These are phyloP conservation scores for Ceyx margarethae DNA, from an alignment of 2,113 vertebrate species.

Conservation along the genomic window DNA sequence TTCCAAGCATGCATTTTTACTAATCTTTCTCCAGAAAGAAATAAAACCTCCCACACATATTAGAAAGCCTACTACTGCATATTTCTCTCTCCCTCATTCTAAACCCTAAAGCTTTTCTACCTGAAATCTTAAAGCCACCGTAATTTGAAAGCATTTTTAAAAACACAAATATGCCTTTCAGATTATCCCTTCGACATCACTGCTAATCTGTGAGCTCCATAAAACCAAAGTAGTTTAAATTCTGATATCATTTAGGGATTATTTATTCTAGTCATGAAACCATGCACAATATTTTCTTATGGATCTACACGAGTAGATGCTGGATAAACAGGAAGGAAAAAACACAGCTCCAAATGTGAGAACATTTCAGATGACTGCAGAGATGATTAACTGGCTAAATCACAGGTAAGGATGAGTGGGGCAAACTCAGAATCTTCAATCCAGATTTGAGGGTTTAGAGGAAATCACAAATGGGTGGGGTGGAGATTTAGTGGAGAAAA, in stretches of 20 bases:
- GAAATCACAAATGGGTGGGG: constrained; percentile 6
- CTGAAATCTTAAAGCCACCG: neutral
- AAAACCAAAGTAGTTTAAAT: neutral
- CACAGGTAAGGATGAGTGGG: neutral
- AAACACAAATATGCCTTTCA: neutral
- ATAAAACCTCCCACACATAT: constrained; percentile 17
- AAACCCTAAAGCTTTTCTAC: neutral
- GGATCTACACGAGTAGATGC: neutral
- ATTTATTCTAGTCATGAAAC: neutral
- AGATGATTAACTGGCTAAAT: constrained; percentile 23
- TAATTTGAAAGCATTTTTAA: neutral
- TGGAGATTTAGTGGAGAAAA: constrained; percentile 3
- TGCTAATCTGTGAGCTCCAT: neutral
- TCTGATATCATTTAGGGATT: neutral
- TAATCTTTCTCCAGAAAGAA: constrained; percentile 33
- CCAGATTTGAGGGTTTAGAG: neutral
- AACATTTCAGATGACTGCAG: constrained; percentile 22
- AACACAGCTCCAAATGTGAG: neutral
- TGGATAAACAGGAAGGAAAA: constrained; percentile 22
- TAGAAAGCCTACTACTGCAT: neutral
- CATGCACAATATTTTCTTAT: neutral
- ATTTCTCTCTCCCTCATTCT: neutral
- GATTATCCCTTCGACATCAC: neutral
- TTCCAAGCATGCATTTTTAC: constrained; percentile 28
- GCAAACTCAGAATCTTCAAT: constrained; percentile 36